A percentile compares a stretch with the other conserved stretches of the same genome.
Conservation (phyloP, 2,113 vertebrate genomes). For the Nesoenas mayeri region DNA sequence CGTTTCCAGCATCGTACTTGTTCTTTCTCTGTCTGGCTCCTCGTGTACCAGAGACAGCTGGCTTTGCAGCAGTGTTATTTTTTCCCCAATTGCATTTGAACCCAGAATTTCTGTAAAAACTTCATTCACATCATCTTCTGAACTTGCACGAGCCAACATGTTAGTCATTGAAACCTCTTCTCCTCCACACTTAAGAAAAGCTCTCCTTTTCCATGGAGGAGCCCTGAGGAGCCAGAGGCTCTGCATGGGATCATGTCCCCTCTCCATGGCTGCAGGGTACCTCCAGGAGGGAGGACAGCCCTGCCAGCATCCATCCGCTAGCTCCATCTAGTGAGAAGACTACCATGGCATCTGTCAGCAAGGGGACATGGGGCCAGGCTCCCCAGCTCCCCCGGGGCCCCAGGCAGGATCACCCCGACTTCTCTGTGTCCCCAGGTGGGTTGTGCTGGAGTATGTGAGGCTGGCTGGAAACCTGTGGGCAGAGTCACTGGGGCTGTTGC, state of each 20-base stretch:
- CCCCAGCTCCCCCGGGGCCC: accelerated
- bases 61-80: background rate
- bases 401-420: background rate
- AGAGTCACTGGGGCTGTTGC: background rate
- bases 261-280: background rate
- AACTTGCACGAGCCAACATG: background rate
- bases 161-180: background rate
- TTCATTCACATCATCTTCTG: conserved; percentile 2
- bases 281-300: background rate
- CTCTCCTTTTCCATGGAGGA: background rate
- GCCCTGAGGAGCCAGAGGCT: background rate
- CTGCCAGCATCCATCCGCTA: conserved; percentile 13
- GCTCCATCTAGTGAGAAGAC: conserved; percentile 61
- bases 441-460: background rate
- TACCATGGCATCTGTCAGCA: accelerated
- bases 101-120: background rate
- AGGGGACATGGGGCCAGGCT: background rate
- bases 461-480: background rate
- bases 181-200: background rate
- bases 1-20: background rate
- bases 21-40: background rate
- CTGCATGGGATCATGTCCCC: background rate
- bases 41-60: background rate
- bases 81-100: background rate
- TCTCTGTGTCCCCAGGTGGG: background rate